These are phyloP conservation scores for Apostichopus japonicus DNA, from an alignment of 35 echinoderm and acorn worm genomes.

Conservation along the genomic window DNA sequence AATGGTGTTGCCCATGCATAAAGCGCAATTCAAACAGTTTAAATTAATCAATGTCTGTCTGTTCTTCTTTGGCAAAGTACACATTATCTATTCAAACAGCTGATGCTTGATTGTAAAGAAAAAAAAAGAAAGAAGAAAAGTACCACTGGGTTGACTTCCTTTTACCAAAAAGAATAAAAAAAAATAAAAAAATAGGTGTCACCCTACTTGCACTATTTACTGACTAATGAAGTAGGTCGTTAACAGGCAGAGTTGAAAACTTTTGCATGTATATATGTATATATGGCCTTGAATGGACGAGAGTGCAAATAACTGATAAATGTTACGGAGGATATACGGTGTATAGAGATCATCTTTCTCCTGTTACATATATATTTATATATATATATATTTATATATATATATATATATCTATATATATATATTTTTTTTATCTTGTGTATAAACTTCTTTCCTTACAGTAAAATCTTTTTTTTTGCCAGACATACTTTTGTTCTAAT, in stretches of 20 bases:
- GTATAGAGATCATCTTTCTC: too few species aligned
- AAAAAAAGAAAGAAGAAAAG: too few species aligned
- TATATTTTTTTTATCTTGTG: too few species aligned
- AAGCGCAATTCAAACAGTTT: not conserved
- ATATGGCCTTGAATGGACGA: not conserved
- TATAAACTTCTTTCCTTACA: too few species aligned
- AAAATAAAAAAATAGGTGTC: constrained; percentile 15
- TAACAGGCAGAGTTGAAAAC: constrained; percentile 13
- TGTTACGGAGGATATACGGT: not conserved
- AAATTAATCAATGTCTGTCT: not conserved
- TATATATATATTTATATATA: too few species aligned
- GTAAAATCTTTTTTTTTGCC: too few species aligned
- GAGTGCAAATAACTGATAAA: not conserved
- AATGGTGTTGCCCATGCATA: not conserved
- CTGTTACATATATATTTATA: too few species aligned
- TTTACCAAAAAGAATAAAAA: too few species aligned
- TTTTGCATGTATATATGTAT: not conserved
- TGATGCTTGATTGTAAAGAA: not conserved
- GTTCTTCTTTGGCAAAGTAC: not conserved
- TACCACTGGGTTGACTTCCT: not conserved
- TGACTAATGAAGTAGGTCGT: constrained; percentile 21
- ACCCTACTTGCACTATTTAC: constrained; percentile 39
- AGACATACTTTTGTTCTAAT: too few species aligned
- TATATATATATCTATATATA: too few species aligned
- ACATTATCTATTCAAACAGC: constrained; percentile 1